These are phyloP conservation scores for Paelopatides confundens DNA, from an alignment of 53 echinoderm and acorn worm genomes.

Conservation along the genomic window DNA sequence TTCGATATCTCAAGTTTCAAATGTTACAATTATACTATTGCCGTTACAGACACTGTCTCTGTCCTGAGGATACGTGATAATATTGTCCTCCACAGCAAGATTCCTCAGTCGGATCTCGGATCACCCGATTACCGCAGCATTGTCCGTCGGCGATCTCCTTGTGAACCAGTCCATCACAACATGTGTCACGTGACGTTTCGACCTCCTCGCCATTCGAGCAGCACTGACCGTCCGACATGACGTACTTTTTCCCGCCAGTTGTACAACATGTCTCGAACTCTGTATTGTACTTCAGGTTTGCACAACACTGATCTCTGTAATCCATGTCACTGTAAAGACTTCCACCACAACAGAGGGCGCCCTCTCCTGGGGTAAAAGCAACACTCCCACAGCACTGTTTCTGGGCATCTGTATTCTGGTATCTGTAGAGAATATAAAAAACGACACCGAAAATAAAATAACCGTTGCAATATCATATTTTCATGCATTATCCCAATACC, in stretches of 20 bases:
- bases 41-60: slow-evolving; percentile 12
- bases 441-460: too few relatives aligned
- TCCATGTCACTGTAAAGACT: not conserved
- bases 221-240: slow-evolving; percentile 23
- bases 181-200: slow-evolving; percentile 48
- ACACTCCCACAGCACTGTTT: not conserved
- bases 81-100: slow-evolving; percentile 47
- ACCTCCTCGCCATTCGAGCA: slow-evolving; percentile 18
- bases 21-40: not conserved
- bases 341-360: slow-evolving; percentile 15
- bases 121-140: slow-evolving; percentile 58
- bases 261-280: slow-evolving; percentile 1
- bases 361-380: not conserved
- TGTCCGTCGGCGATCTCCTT: slow-evolving; percentile 48
- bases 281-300: slow-evolving; percentile 38
- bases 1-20: not conserved
- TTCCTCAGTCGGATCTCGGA: slow-evolving; percentile 36
- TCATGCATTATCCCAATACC: too few relatives aligned
- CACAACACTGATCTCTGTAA: slow-evolving; percentile 31
- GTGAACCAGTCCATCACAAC: slow-evolving; percentile 61
- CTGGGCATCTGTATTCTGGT: not conserved
- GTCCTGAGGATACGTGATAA: not conserved
- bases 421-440: not conserved
- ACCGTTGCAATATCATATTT: too few relatives aligned
- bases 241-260: slow-evolving; percentile 27